Base-by-base conservation (phyloP, 2,888 invertebrate genomes). In the Colletes collaris region DNA sequence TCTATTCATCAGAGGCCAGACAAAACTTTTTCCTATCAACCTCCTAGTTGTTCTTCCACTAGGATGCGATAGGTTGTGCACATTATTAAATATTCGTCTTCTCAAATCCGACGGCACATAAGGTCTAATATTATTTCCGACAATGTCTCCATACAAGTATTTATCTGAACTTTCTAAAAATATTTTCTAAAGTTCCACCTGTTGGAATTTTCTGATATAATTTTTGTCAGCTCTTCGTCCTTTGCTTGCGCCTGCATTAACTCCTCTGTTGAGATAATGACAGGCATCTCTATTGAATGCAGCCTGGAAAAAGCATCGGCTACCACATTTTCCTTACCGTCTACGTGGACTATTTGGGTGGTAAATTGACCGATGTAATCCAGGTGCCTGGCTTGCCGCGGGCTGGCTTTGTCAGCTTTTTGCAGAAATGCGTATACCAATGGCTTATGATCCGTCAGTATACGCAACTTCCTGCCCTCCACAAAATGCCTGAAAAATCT, bases 281-380 rank as follows among this genome's bases (percentile, higher is more conserved):
- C 66, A 0, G 76, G 81, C 66, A 84, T 67, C 16, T 76, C 56
- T 37, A 85, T 77, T 3, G 68, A 44, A 8, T 85, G 73, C 0
- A 87, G 7, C 8, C 89, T 71, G 0, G 84, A 88, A 5, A 89
- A 60, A 0, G 86, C 74, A 64, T 89, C 89, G 0, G 89, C 88
- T 0, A 86, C 85, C 0, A 75, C 52, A 16, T 89, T 90, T 0
- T 80, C 73, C 2, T 13, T 0, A 0, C 89, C 87, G 0, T 8
- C 10, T 2, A 73, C 11, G 10, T 76, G 53, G 7, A 8, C 27
- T 0, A 68, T 63, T 5, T 55, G 76, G 0, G 86, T 89, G 11
- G 10, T 52, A n/a, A 86, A 82, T 52, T 76, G 85, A 0, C 82
- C 58, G 8, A 89, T 87, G 55, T 67, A 86, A 37, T 85, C 81